A percentile compares a stretch with the other conserved stretches of the same genome.
Evolutionary conservation across 2,797 vertebrate genomes (phyloP).

Genomic region (Cuculus canorus): DNA sequence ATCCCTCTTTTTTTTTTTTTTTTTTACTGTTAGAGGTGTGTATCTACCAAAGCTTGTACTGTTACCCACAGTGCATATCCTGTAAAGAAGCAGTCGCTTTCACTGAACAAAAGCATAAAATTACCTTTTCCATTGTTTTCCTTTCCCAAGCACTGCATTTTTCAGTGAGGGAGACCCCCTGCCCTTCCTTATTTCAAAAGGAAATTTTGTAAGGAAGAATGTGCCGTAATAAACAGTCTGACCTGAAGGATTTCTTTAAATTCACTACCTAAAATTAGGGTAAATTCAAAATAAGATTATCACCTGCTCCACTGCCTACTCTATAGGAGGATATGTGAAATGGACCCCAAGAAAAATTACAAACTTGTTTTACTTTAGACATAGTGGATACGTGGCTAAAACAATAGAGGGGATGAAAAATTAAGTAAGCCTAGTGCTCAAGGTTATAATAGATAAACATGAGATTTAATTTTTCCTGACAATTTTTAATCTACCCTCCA

Average conservation of each 20-base stretch:
- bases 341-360: background rate
- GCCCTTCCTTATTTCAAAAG: background rate
- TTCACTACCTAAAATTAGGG: background rate
- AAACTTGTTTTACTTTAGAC: background rate
- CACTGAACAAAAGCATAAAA: background rate
- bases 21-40: background rate
- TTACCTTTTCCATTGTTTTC: background rate
- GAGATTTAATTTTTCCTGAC: background rate
- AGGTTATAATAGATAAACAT: background rate
- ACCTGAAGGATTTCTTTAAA: background rate
- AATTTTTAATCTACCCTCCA: background rate
- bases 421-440: background rate
- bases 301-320: fast-evolving
- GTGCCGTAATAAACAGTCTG: fast-evolving
- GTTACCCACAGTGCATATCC: background rate
- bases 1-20: background rate
- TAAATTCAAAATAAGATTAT: background rate
- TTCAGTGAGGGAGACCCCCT: fast-evolving
- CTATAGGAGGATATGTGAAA: background rate
- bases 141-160: background rate
- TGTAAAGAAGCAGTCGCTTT: background rate
- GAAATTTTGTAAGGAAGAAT: background rate
- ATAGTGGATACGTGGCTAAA: background rate
- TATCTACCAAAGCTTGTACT: background rate
- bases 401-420: background rate